Base-by-base conservation (phyloP, 2,888 invertebrate species). In the Trimorus sp. region DNA sequence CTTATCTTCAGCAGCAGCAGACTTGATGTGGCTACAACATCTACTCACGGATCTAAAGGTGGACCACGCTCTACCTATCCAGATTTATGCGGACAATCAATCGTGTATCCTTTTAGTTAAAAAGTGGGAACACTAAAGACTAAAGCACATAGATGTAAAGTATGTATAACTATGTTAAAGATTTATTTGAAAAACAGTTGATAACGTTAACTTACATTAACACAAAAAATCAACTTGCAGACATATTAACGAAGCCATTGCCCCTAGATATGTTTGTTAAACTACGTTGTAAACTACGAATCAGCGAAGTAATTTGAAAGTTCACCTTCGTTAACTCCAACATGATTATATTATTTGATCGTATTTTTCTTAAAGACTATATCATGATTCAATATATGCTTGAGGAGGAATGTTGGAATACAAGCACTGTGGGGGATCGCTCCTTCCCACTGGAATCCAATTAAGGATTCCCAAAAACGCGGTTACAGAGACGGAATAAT, bases 21-120 rank as follows among this genome's bases (percentile, higher is more conserved):
- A 90, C 70, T 62, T 83, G 7, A 69, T 88, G 42, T 89, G 89
- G 88, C 40, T 88, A 7, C 82, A 62, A 71, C 83, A 83, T 56
- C 53, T 90, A 9, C 42, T 89, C 12, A n/a, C 56, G 7, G 87
- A 87, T 42, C 78, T 87, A 9, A 56, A 69, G 1, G 38, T 79
- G n/a, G 75, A 16, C 14, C 38, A 16, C 9, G 7, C 59, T 8
- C 16, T 12, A 26, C 69, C 73, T 0, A 70, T 82, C n/a, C 53
- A 74, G 4, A 79, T 85, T 4, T 82, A 62, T 59, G 84, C 81
- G 51, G 87, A 86, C 66, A 87, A 87, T 68, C 83, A 83, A 83
- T 85, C 51, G 84, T 87, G 26, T 63, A 45, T 45, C 45, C 9
- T 80, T 38, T 63, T 85, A 1, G 53, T 84, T 7, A 49, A 75